These are phyloP conservation scores for Brachypteracias leptosomus DNA, from an alignment of 2,113 vertebrate genomes.

Conservation along the genomic window DNA sequence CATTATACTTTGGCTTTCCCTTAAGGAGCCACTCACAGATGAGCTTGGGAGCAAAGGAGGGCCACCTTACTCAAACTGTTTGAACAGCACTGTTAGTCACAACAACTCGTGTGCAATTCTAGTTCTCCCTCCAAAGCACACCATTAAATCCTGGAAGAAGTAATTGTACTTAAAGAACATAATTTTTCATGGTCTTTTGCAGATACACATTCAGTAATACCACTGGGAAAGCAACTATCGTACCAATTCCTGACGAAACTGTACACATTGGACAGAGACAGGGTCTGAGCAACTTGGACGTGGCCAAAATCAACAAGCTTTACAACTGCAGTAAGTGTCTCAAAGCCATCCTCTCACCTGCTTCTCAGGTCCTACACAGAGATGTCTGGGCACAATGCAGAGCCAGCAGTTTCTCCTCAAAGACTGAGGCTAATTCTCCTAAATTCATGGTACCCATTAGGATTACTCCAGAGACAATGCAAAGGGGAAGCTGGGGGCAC, in stretches of 20 bases:
- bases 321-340: conserved; percentile 78
- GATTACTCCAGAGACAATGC: neutral
- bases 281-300: conserved; percentile 78
- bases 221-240: conserved; percentile 79
- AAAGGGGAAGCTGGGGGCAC: neutral
- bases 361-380: neutral
- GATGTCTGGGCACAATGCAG: neutral
- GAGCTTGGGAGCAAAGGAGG: neutral
- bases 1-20: neutral
- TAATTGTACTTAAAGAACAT: neutral
- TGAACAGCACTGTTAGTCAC: neutral
- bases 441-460: neutral
- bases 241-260: conserved; percentile 78
- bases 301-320: conserved; percentile 82
- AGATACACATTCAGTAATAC: conserved; percentile 81
- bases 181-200: neutral
- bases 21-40: neutral
- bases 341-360: neutral
- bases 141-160: neutral
- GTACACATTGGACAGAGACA: conserved; percentile 81
- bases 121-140: neutral
- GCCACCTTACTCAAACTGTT: neutral
- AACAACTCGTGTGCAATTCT: neutral
- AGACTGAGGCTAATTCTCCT: neutral
- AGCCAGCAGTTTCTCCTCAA: neutral